These are phyloP conservation scores for Sigmodon hispidus DNA, from an alignment of 2,113 vertebrate genomes.

Conservation along the genomic window DNA sequence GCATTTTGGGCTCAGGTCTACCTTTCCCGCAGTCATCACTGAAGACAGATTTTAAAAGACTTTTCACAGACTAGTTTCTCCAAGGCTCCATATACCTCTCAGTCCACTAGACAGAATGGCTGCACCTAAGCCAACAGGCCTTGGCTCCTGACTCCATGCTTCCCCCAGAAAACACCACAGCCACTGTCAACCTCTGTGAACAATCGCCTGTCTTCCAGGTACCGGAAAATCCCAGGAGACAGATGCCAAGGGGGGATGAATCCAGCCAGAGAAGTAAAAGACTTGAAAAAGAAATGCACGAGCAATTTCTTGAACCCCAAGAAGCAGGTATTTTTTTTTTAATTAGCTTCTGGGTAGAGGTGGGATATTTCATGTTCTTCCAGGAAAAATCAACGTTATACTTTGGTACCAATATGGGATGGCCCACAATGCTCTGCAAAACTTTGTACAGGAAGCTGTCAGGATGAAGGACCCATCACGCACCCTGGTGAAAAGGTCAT, in stretches of 20 bases:
- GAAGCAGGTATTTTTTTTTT: slow-evolving; percentile 82
- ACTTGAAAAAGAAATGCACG: slow-evolving; percentile 91
- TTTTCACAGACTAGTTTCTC: background rate
- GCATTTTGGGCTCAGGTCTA: background rate
- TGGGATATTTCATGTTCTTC: background rate
- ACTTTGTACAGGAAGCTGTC: background rate
- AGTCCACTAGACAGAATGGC: background rate
- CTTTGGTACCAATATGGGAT: background rate
- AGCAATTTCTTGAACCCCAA: slow-evolving; percentile 85
- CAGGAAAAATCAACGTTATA: background rate
- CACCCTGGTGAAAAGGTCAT: background rate
- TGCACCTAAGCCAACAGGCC: background rate
- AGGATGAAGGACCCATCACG: background rate
- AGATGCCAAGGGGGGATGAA: slow-evolving; percentile 90
- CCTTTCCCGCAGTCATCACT: background rate
- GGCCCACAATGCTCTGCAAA: background rate
- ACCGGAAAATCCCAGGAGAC: slow-evolving; percentile 96
- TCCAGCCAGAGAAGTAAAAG: slow-evolving; percentile 88
- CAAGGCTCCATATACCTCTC: background rate
- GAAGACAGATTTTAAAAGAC: background rate
- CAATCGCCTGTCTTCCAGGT: slow-evolving; percentile 84
- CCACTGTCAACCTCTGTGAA: background rate
- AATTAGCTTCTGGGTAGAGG: background rate
- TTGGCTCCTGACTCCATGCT: background rate
- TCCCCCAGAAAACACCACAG: background rate